Evolutionary conservation across 2,888 invertebrate species (phyloP).

Genomic region (Pachliopta kotzebuea): DNA sequence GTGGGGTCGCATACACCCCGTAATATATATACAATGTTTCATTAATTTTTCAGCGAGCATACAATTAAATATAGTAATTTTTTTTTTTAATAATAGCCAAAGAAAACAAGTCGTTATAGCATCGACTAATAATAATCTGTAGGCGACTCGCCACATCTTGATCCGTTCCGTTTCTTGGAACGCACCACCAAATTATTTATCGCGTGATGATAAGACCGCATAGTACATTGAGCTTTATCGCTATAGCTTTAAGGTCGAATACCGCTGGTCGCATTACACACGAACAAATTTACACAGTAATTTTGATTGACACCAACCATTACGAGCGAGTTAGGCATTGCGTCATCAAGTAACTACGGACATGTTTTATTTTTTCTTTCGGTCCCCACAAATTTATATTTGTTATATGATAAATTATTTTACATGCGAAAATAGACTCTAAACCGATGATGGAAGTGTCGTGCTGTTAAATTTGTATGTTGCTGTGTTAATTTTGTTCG

Average conservation of each 20-base stretch:
- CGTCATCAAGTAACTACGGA: constrained; percentile 71
- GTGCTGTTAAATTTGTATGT: constrained; percentile 14
- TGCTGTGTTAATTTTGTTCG: constrained; percentile 30
- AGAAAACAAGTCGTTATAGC: constrained; percentile 27
- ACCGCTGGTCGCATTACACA: constrained; percentile 45
- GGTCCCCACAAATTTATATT: constrained; percentile 35
- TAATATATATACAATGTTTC: no score
- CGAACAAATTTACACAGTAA: constrained; percentile 69
- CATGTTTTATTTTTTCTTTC: constrained; percentile 41
- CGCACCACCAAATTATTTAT: constrained; percentile 45
- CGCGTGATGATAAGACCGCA: constrained; percentile 34
- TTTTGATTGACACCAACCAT: constrained; percentile 80
- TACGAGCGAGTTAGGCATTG: constrained; percentile 72
- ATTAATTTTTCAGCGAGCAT: neutral
- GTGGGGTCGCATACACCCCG: no score
- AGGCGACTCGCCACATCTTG: constrained; percentile 55
- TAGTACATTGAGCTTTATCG: constrained; percentile 34
- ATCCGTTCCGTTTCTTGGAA: constrained; percentile 64
- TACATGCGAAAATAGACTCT: constrained; percentile 34
- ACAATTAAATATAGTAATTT: constrained; percentile 16
- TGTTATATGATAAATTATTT: constrained; percentile 32
- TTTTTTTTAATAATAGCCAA: constrained; percentile 27
- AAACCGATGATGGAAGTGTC: constrained; percentile 25
- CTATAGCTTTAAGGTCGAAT: constrained; percentile 45
- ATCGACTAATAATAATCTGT: constrained; percentile 46